Evolutionary conservation across 1,140 invertebrate genomes (phyloP), one percentile per base, ranked within the genome.

Genomic region (Zaprionus africanus): DNA sequence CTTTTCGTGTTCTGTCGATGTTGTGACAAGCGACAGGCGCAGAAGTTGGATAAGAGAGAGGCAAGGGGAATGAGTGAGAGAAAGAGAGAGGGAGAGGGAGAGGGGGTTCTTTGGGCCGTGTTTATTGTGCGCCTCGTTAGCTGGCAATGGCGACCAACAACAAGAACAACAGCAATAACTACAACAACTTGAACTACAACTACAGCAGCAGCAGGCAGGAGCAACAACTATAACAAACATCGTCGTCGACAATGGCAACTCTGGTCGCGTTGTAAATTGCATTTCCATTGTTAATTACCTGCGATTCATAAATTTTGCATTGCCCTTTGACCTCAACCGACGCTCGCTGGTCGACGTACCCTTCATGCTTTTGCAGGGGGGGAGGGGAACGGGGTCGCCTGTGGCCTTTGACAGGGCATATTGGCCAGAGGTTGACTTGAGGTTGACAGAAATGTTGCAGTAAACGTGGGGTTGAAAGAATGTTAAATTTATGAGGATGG

Each of bases 241-340:
- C 46, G 12, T 2, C 46, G 12, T 71, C 53, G 57, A 76, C 84
- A 88, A 84, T 69, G 62, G 51, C 68, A 76, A 69, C 70, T 38
- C 74, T 67, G 76, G 78, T 56, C 54, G 74, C 74, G 49, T 73
- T 76, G 77, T 74, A 88, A 91, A 91, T 91, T 91, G 88, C 88
- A 91, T 85, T 91, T 79, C 80, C 81, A 91, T 80, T 91, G 88
- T 91, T 91, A 88, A 91, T 88, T 91, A 91, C 78, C 72, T 67
- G 81, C 81, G 71, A 84, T 91, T 78, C 68, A 78, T 83, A 81
- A 83, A 83, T 83, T 81, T 83, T 76, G 74, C 81, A 91, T 71
- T 38, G 61, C 53, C 62, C 41, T 78, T 75, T 78, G 66, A 69
- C 64, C 76, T 60, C 65, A 65, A 64, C 54, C 36, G 36, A 38